Percentiles rank a stretch among this genome's conserved stretches.
Conservation (phyloP, 2,888 invertebrate species). For the Agriopis leucophaearia region DNA sequence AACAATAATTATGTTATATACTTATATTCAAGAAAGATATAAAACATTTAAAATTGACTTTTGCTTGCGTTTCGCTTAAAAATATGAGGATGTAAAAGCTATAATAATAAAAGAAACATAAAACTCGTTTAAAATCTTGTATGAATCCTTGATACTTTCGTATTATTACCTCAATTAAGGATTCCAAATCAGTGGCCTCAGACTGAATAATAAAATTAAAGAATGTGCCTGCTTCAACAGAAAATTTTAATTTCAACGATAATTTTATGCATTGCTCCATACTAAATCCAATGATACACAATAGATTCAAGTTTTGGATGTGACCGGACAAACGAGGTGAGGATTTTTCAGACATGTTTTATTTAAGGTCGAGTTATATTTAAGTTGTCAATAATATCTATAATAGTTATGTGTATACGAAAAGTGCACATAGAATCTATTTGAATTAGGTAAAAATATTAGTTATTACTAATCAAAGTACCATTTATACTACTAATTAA, state of each 20-base stretch:
- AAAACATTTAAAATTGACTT: neutral
- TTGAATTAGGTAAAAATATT: too few species aligned
- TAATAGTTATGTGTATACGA: too few species aligned
- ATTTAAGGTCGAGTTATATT: too few species aligned
- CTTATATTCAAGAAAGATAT: too few species aligned
- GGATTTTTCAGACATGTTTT: too few species aligned
- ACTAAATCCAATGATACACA: constrained; percentile 46
- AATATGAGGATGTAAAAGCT: neutral
- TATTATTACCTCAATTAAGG: constrained; percentile 24
- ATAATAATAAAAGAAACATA: constrained; percentile 7
- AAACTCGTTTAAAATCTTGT: neutral
- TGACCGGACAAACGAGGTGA: neutral
- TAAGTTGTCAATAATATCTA: too few species aligned
- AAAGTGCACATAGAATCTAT: too few species aligned
- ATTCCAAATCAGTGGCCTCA: constrained; percentile 18
- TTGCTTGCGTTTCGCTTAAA: neutral
- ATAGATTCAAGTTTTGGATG: constrained; percentile 47
- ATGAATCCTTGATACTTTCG: constrained; percentile 22
- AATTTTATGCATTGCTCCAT: constrained; percentile 50
- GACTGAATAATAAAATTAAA: constrained; percentile 23
- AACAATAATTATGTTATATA: too few species aligned
- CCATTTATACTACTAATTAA: too few species aligned
- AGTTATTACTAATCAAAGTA: too few species aligned
- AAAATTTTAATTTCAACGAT: constrained; percentile 40
- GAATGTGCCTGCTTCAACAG: constrained; percentile 15